Evolutionary conservation across 2,113 vertebrate genomes (phyloP).

Genomic region (Thomomys bottae): DNA sequence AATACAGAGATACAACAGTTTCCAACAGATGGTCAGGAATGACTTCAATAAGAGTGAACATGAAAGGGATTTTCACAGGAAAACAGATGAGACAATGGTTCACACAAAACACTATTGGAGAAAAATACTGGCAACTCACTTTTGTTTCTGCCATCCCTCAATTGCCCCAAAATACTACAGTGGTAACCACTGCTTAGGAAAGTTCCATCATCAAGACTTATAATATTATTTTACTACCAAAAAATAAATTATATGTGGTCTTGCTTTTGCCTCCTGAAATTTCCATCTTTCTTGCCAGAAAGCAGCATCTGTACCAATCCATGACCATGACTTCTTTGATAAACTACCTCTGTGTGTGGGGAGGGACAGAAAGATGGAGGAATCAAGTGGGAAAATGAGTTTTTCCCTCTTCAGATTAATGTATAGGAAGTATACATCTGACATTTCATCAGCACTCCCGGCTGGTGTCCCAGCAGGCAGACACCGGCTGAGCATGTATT

Average conservation of each 20-base stretch:
- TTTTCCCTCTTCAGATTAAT: slow-evolving; percentile 78
- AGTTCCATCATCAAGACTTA: slow-evolving; percentile 36
- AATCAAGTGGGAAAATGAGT: slow-evolving; percentile 78
- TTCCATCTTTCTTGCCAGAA: slow-evolving; percentile 73
- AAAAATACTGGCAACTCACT: slow-evolving; percentile 5
- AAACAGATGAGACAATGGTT: background rate
- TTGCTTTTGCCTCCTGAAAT: slow-evolving; percentile 64
- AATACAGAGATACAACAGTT: background rate
- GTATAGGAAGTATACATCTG: slow-evolving; percentile 75
- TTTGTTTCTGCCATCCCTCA: slow-evolving; percentile 8
- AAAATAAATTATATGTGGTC: slow-evolving; percentile 54
- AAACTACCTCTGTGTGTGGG: slow-evolving; percentile 74
- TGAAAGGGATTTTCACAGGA: background rate
- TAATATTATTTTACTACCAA: slow-evolving; percentile 53
- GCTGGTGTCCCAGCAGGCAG: slow-evolving; percentile 79
- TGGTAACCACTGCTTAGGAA: background rate
- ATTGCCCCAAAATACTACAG: background rate
- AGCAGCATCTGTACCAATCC: slow-evolving; percentile 72
- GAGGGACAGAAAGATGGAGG: slow-evolving; percentile 79
- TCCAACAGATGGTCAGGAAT: background rate
- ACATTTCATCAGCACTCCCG: slow-evolving; percentile 79
- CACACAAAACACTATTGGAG: background rate
- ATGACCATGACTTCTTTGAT: slow-evolving; percentile 76
- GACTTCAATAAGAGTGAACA: background rate
- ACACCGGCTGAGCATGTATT: slow-evolving; percentile 74